phyloP scores from a whole-genome alignment of 2,797 vertebrate genomes.

The Glossophaga mutica region DNA sequence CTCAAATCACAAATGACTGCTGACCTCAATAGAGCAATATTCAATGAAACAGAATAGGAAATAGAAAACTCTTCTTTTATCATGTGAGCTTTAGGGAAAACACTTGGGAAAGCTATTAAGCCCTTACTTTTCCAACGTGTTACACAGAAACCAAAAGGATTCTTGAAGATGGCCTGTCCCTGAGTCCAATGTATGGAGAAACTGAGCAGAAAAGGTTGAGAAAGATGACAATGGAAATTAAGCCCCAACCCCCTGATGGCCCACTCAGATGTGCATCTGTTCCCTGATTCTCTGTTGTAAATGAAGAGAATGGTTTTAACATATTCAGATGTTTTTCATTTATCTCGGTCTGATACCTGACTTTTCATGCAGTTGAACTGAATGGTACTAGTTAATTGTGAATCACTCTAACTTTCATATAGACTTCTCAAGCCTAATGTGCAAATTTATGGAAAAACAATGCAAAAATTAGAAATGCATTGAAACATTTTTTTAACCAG shows the following conservation, averaged over 20 bases:
- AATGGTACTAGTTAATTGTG: conserved; percentile 63
- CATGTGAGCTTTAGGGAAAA: not conserved
- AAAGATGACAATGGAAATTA: not conserved
- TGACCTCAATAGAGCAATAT: not conserved
- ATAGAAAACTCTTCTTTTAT: not conserved
- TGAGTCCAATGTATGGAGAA: not conserved
- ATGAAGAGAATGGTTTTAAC: conserved; percentile 1
- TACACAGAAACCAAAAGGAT: not conserved
- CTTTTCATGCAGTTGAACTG: conserved; percentile 47
- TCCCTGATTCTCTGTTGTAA: not conserved
- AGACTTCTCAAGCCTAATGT: conserved; percentile 59
- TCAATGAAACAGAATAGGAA: not conserved
- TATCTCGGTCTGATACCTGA: not conserved
- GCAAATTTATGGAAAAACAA: conserved; percentile 78
- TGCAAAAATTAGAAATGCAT: conserved; percentile 73
- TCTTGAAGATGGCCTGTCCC: not conserved
- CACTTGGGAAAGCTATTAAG: not conserved
- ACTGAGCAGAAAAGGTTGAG: not conserved
- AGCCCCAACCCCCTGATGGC: not conserved
- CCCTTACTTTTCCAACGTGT: not conserved
- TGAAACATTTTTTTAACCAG: conserved; percentile 63
- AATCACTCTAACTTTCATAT: conserved; percentile 55
- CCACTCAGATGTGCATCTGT: not conserved
- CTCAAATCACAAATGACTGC: not conserved
- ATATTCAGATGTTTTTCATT: conserved; percentile 22